phyloP scores from a whole-genome alignment of 2,888 invertebrate species.

The Nephrotoma appendiculata region DNA sequence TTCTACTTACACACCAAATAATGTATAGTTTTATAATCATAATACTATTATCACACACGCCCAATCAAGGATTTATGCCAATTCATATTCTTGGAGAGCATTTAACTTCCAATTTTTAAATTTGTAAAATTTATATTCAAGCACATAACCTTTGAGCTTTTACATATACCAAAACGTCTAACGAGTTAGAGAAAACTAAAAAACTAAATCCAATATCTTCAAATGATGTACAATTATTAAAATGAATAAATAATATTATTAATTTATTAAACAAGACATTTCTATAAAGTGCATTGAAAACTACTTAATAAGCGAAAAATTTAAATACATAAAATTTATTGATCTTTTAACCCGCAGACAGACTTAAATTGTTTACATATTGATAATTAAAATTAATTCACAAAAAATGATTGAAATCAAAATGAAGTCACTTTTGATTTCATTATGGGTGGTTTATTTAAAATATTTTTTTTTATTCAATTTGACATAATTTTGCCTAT shows the following conservation, averaged over 20 bases:
- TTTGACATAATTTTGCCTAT: neutral
- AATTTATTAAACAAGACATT: neutral
- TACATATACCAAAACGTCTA: neutral
- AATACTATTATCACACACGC: no score
- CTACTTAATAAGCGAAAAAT: neutral
- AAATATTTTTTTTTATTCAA: neutral
- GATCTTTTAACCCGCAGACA: neutral
- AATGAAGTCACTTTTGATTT: neutral
- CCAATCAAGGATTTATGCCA: no score
- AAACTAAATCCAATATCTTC: neutral
- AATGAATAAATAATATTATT: neutral
- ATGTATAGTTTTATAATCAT: no score
- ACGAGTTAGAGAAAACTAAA: neutral
- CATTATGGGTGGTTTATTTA: neutral
- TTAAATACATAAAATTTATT: neutral
- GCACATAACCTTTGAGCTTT: neutral
- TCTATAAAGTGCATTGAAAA: neutral
- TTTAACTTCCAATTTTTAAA: neutral
- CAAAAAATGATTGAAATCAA: neutral
- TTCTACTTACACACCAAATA: no score
- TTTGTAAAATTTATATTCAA: neutral
- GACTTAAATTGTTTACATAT: neutral
- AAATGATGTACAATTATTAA: neutral
- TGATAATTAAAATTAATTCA: neutral
- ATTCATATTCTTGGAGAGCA: neutral